These are phyloP conservation scores for Ashinkailepas kermadecensis DNA, from an alignment of 2,888 invertebrate genomes.

Conservation along the genomic window DNA sequence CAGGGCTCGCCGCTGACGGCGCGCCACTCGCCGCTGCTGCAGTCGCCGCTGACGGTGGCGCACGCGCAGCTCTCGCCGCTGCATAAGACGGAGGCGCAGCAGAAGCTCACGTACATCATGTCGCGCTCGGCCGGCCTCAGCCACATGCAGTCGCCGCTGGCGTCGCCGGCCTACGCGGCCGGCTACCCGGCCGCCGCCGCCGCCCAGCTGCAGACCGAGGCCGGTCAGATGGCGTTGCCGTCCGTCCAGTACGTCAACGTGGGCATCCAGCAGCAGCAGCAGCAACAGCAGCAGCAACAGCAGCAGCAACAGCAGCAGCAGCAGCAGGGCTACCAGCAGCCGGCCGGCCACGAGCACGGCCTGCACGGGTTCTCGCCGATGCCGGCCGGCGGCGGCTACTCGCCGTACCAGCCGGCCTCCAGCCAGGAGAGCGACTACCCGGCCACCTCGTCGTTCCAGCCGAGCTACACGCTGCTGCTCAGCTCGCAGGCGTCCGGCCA, in stretches of 20 bases:
- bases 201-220: not conserved
- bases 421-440: not conserved
- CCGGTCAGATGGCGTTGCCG: not conserved
- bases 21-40: not conserved
- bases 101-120: not conserved
- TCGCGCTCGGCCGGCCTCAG: not conserved
- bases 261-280: slow-evolving; percentile 24
- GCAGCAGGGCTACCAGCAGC: slow-evolving; percentile 39
- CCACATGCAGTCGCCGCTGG: slow-evolving; percentile 18
- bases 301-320: slow-evolving; percentile 37
- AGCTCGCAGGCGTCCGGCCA: slow-evolving; percentile 17
- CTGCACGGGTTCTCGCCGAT: slow-evolving; percentile 13
- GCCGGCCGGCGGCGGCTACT: slow-evolving; percentile 9
- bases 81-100: slow-evolving; percentile 2
- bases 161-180: not conserved
- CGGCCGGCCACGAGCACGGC: slow-evolving; percentile 29
- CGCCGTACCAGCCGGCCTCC: slow-evolving; percentile 22
- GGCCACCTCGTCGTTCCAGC: slow-evolving; percentile 16
- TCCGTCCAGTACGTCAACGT: not conserved
- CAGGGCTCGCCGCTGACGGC: not conserved
- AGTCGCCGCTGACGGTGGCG: slow-evolving; percentile 14
- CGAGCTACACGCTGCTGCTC: slow-evolving; percentile 10
- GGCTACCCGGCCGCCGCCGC: not conserved
- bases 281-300: slow-evolving; percentile 26
- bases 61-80: not conserved